Base-by-base conservation (phyloP, 2,888 invertebrate genomes). In the Labia minor region DNA sequence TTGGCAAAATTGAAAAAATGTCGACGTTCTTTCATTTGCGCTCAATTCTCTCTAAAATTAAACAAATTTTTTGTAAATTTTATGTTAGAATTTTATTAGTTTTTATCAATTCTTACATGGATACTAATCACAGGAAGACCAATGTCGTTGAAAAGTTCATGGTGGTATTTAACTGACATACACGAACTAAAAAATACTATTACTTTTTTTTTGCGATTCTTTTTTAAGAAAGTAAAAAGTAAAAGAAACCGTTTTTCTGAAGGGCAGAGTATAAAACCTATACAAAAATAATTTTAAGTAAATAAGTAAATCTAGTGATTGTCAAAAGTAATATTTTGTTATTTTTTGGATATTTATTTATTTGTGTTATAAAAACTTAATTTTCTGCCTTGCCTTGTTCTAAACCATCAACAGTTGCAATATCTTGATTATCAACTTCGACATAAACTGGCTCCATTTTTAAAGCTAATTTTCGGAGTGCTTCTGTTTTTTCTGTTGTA, bases 131-230 rank as follows among this genome's bases (percentile, higher is more conserved):
- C 83, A 1, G 83, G 81, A 21, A 86, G 73, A 72, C 84, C 84
- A 68, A 86, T 84, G 74, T 83, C 84, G 74, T 85, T 85, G 49
- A 85, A 75, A 10, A 85, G 77, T 72, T 85, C 84, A 72, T 82
- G 77, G 73, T 84, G 81, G 74, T 77, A 85, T 73, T 83, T 83
- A 67, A 86, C 85, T 1, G 83, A 79, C 75, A 82, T 78, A 74
- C 85, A 85, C 2, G 83, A 82, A 67, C 81, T 83, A 75, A 85
- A 81, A 76, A 85, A 85, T 10, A 85, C 84, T 70, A 85, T 78
- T 73, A 85, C 85, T 71, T 76, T 76, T 76, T 83, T 82, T 72
- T 78, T 80, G 11, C 78, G 74, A 72, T 85, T 85, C 75, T 82
- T 83, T 76, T 83, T 84, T 68, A 85, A 75, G 73, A 85, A 85